Evolutionary conservation across 2,113 vertebrate genomes (phyloP).

Genomic region (Pachypanchax playfairii): DNA sequence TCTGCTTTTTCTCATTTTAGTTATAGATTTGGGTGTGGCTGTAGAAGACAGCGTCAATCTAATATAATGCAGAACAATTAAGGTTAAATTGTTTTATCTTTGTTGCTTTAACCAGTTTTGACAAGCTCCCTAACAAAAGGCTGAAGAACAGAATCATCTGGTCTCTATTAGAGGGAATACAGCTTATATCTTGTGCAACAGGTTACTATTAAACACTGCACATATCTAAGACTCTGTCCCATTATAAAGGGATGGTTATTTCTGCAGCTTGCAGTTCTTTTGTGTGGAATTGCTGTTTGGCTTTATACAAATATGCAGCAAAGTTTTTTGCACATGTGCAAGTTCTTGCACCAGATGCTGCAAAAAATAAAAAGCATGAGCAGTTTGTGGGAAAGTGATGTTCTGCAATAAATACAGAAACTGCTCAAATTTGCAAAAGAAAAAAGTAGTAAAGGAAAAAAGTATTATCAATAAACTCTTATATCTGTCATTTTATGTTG

Average conservation of each 20-base stretch:
- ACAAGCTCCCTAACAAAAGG: too few relatives aligned
- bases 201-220: background rate
- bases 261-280: constrained; percentile 22
- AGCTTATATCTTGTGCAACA: too few relatives aligned
- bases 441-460: constrained; percentile 10
- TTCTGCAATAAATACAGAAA: constrained; percentile 3
- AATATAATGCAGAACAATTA: background rate
- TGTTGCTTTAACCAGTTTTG: too few relatives aligned
- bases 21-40: background rate
- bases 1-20: background rate
- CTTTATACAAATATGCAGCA: constrained; percentile 34
- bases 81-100: too few relatives aligned
- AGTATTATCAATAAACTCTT: background rate
- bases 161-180: too few relatives aligned
- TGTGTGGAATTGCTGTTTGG: background rate
- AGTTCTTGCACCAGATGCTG: constrained; percentile 1
- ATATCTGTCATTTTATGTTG: constrained; percentile 1
- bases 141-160: too few relatives aligned
- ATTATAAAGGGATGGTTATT: background rate
- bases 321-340: constrained; percentile 32
- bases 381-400: constrained; percentile 27
- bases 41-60: background rate
- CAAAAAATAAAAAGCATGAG: constrained; percentile 14
- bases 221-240: background rate
- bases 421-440: constrained; percentile 16